Evolutionary conservation across 2,113 vertebrate genomes (phyloP), one percentile per base, ranked within the genome.

Genomic region (Sialia sialis): DNA sequence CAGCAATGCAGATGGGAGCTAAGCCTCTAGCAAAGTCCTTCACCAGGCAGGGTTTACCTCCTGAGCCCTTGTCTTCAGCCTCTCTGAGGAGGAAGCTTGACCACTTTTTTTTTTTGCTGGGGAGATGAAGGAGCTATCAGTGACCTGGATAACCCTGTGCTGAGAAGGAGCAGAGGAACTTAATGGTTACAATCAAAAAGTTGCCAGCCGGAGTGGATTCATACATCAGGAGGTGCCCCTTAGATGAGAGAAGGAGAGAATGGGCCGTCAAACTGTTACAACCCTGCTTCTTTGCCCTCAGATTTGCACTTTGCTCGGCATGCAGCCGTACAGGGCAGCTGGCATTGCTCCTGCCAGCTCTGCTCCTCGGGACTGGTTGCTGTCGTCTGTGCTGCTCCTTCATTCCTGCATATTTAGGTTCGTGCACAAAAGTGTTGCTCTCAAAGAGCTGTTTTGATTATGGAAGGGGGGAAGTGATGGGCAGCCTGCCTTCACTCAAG

Each of bases 141-240:
- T 66, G 92, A 96, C 92, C 94, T 70, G 59, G n/a, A 55, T 84
- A 81, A 93, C 95, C 88, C 27, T 3, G 15, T 1, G 7, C 6
- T 2, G 72, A 64, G 66, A 69, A 54, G 1, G 2, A 67, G 36
- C 66, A 48, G 70, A 73, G 54, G 29, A 80, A 62, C 82, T 79
- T 93, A 88, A 92, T 2, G 38, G 70, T 68, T 74, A 32, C 90
- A 82, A 72, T 93, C 63, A 93, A 83, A 76, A 93, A 95, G 84
- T 76, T 95, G 88, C 90, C 63, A 84, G 70, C 38, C 55, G 27
- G 79, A 62, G 68, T 39, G 39, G 64, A 55, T 70, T 88, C 72
- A 67, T 92, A 66, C 49, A 58, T 76, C 46, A 85, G 62, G 51
- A 90, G 67, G 38, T 69, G 82, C 46, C 63, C 60, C 88, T 85